Conservation (phyloP, 2,113 vertebrate species). For the Mastomys coucha region DNA sequence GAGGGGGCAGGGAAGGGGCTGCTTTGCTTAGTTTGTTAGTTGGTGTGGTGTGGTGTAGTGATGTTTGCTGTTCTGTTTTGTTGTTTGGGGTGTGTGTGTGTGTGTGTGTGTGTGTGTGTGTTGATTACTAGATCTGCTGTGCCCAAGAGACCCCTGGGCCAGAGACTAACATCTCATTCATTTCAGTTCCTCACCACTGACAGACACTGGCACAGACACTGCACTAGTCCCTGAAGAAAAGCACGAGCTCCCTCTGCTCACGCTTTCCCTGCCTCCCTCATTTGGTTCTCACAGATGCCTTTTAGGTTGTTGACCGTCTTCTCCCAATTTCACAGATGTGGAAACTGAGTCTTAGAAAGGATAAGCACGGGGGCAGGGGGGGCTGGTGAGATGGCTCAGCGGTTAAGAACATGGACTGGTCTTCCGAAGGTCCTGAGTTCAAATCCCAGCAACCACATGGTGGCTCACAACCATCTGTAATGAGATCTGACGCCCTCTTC, state of each 20-base stretch:
- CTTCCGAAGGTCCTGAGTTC: no score
- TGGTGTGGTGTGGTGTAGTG: no score
- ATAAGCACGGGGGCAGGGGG: not conserved
- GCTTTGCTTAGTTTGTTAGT: no score
- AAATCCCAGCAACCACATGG: no score
- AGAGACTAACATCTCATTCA: fast-evolving
- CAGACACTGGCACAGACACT: not conserved
- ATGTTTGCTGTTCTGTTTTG: not conserved
- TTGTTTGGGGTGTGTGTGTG: not conserved
- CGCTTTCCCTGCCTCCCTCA: not conserved
- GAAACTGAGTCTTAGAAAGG: not conserved
- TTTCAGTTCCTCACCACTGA: not conserved
- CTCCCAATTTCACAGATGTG: not conserved
- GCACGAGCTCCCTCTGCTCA: not conserved
- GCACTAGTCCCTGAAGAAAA: no score
- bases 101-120: not conserved
- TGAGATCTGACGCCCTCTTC: no score
- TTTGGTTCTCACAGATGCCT: not conserved
- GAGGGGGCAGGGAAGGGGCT: not conserved
- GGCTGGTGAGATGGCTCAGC: no score
- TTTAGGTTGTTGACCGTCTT: not conserved
- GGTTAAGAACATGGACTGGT: no score
- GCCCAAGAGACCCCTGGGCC: not conserved
- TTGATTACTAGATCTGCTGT: not conserved
- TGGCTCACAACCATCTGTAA: no score